A percentile compares a stretch with the other conserved stretches of the same genome.
phyloP scores from a whole-genome alignment of 2,888 invertebrate genomes.

The Euplexia lucipara region DNA sequence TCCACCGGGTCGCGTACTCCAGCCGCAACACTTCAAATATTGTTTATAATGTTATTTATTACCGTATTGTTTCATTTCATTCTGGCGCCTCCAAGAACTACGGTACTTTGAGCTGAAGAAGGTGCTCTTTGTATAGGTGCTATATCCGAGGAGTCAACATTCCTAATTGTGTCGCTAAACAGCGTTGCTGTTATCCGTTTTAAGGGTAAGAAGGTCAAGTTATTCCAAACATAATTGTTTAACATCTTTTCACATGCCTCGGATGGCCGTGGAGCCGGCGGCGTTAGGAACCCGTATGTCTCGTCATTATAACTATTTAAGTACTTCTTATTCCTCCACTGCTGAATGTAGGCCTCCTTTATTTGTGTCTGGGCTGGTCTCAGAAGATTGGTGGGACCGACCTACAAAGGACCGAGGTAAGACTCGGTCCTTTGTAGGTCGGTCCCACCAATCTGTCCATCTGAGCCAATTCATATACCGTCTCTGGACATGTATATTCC shows the following conservation, averaged over 20 bases:
- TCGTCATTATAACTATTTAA: neutral
- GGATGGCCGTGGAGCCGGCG: neutral
- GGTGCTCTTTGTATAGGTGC: slow-evolving; percentile 20
- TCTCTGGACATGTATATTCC: no score
- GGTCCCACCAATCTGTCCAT: neutral
- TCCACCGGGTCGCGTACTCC: slow-evolving; percentile 15
- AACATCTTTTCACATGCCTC: neutral
- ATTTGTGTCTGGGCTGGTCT: neutral
- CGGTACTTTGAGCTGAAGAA: slow-evolving; percentile 23
- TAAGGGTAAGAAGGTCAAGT: slow-evolving; percentile 4
- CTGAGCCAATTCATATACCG: neutral
- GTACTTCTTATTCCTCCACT: neutral
- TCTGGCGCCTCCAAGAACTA: slow-evolving; percentile 14
- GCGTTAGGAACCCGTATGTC: neutral
- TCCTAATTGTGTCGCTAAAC: slow-evolving; percentile 6
- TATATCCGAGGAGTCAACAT: neutral
- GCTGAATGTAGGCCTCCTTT: no score
- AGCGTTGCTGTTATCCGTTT: neutral
- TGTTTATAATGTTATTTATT: slow-evolving; percentile 47
- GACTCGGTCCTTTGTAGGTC: neutral
- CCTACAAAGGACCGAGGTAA: neutral
- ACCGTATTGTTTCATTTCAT: slow-evolving; percentile 47
- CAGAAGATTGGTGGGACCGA: no score
- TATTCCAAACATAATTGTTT: neutral
- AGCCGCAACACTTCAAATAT: slow-evolving; percentile 29